Evolutionary conservation across 2,888 invertebrate genomes (phyloP).

Genomic region (Strigamia crassipes): DNA sequence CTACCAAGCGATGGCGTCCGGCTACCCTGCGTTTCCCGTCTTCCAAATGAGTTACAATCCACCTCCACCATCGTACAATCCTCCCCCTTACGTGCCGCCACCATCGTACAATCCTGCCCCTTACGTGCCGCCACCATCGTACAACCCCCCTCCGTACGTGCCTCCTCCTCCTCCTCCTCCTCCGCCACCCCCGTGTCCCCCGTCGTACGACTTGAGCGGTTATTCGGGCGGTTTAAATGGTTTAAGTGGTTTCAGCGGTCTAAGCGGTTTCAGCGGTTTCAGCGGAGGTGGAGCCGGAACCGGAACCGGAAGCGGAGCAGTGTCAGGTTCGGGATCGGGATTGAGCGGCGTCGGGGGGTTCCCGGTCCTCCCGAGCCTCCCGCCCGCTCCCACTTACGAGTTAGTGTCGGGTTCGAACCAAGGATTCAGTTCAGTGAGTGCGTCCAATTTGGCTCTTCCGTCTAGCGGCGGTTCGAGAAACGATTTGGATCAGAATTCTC

Average conservation of each 20-base stretch:
- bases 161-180: not conserved
- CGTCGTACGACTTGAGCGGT: not conserved
- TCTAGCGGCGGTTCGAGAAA: not conserved
- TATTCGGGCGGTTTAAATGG: no score
- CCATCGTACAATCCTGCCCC: not conserved
- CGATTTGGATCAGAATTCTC: not conserved
- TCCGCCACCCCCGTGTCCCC: not conserved
- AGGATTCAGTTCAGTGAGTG: constrained; percentile 7
- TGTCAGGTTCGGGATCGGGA: no score
- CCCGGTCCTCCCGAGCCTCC: not conserved
- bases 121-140: not conserved
- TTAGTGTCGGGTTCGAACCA: not conserved
- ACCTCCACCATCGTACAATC: not conserved
- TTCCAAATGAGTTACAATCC: not conserved
- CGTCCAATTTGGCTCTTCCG: not conserved
- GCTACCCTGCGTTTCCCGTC: not conserved
- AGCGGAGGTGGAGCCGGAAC: no score
- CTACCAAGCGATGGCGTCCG: not conserved
- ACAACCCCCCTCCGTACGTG: not conserved
- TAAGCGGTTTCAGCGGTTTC: no score
- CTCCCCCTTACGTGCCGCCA: not conserved
- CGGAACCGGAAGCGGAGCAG: no score
- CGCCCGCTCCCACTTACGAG: not conserved
- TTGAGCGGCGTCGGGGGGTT: not conserved
- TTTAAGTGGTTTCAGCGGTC: no score